Conservation (phyloP, 2,888 invertebrate species). For the Coleophora flavipennella region DNA sequence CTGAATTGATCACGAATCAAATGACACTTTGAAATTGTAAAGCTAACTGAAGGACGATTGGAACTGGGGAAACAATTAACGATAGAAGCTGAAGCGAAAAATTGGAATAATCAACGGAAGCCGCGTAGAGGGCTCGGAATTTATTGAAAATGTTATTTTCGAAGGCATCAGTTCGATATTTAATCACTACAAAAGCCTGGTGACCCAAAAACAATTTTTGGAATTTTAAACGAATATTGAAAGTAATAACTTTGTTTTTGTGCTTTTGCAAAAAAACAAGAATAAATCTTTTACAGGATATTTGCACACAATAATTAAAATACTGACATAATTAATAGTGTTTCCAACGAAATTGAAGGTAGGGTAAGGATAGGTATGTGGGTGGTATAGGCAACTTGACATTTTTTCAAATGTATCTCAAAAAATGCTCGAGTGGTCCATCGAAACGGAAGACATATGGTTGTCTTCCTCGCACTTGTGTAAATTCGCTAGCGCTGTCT, state of each 20-base stretch:
- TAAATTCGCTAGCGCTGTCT: too few species aligned
- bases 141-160: conserved; percentile 51
- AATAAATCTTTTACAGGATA: too few species aligned
- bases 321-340: too few species aligned
- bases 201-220: conserved; percentile 26
- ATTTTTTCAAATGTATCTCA: too few species aligned
- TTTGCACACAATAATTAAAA: too few species aligned
- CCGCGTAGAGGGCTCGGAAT: conserved; percentile 40
- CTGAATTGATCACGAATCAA: conserved; percentile 68
- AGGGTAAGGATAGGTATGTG: too few species aligned
- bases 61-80: conserved; percentile 64
- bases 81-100: conserved; percentile 47
- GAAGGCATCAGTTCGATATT: conserved; percentile 23
- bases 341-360: too few species aligned
- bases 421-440: too few species aligned
- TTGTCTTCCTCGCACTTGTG: too few species aligned
- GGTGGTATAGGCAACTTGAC: too few species aligned
- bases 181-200: conserved; percentile 16
- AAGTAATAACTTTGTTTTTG: conserved; percentile 7
- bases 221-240: conserved; percentile 11
- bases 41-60: conserved; percentile 62
- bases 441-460: too few species aligned
- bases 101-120: conserved; percentile 57
- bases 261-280: too few species aligned
- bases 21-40: conserved; percentile 69